These are phyloP conservation scores for Leptinotarsa haldemani DNA, from an alignment of 2,888 invertebrate species.

Conservation along the genomic window DNA sequence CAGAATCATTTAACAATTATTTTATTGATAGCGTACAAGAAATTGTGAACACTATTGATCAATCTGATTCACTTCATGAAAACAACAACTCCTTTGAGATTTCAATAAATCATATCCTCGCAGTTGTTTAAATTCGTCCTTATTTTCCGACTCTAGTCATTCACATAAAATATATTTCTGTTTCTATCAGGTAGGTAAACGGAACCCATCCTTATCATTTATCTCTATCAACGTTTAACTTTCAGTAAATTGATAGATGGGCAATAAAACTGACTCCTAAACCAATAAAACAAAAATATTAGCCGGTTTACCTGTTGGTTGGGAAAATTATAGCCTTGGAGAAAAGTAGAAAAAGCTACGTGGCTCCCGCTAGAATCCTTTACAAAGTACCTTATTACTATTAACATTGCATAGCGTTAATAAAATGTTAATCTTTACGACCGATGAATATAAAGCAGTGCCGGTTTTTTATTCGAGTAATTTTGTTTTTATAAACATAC, in stretches of 20 bases:
- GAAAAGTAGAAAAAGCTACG: neutral
- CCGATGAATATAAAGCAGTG: constrained; percentile 23
- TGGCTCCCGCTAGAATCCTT: neutral
- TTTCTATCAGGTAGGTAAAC: constrained; percentile 24
- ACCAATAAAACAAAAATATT: constrained; percentile 29
- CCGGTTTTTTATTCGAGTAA: constrained; percentile 16
- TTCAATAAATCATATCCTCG: neutral
- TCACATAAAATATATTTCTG: neutral
- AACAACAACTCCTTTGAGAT: too few species aligned
- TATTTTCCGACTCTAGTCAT: neutral
- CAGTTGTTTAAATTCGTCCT: neutral
- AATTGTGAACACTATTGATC: too few species aligned
- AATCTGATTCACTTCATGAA: too few species aligned
- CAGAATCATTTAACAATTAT: too few species aligned
- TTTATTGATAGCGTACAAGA: too few species aligned
- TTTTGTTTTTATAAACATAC: constrained; percentile 19
- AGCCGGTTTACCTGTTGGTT: constrained; percentile 21
- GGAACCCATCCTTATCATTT: constrained; percentile 24
- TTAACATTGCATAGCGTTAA: constrained; percentile 14
- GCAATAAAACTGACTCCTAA: constrained; percentile 24
- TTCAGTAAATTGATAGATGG: constrained; percentile 27
- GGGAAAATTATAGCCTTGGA: constrained; percentile 25
- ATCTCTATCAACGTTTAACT: constrained; percentile 28
- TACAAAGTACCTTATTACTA: constrained; percentile 4
- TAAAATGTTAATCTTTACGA: constrained; percentile 24